Base-by-base conservation (phyloP, 2,888 invertebrate species). In the Lasioglossum zephyrum region DNA sequence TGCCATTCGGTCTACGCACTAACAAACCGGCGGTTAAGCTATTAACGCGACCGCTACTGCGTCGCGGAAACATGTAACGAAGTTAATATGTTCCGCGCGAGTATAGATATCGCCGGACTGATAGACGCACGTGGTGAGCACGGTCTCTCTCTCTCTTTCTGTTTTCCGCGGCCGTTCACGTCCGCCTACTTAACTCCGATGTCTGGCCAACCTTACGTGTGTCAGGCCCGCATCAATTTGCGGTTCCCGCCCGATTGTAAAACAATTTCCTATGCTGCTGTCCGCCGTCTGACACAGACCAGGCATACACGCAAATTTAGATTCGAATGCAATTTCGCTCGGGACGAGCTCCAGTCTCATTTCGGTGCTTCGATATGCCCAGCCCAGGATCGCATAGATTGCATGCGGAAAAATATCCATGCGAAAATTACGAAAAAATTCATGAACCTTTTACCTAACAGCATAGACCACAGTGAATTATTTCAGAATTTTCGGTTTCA, bases 151-250 rank as follows among this genome's bases (percentile, higher is more conserved):
- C 39, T 39, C 63, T 63, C 39, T 22, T 4, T 39, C 53, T 22
- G 8, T 9, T 16, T 49, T 60, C 49, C 49, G 49, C 69, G 77
- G 70, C 39, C 73, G 69, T 60, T 82, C 79, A 57, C 79, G 79
- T 82, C 76, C 73, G 83, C 73, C 77, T 74, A 82, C 78, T 84
- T 66, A 41, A 53, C 72, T 81, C 44, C 22, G 31, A 72, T 49
- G 74, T 74, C 74, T 44, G 78, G 73, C 53, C 72, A 77, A 60
- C 77, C 39, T 60, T 77, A 73, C 41, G 9, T 31, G 31, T 82
- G 73, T 82, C 73, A 47, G 60, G 73, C n/a, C 18, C 31, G 44
- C 47, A 39, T 77, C 73, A 16, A 72, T 74, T 78, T 41, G 70
- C 74, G 39, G 60, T 39, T 74, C 79, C 44, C 70, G 73, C 22